Evolutionary conservation across 2,113 vertebrate genomes (phyloP).

Genomic region (Protobothrops flavoviridis): DNA sequence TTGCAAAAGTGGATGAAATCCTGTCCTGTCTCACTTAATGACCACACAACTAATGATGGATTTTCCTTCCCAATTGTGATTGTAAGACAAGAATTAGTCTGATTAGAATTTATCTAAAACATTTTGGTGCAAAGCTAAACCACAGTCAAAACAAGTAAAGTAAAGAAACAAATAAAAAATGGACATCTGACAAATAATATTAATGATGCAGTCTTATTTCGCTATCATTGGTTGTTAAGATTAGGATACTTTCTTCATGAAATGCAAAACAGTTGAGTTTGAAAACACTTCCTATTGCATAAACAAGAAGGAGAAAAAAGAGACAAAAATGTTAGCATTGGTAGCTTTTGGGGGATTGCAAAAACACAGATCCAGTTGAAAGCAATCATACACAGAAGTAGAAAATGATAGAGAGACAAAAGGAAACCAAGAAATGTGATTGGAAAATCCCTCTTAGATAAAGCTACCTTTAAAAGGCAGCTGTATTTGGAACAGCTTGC

Average conservation of each 20-base stretch:
- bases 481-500: not conserved
- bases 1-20: not conserved
- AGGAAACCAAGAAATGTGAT: not conserved
- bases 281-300: not conserved
- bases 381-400: not conserved
- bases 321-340: not conserved
- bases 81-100: not conserved
- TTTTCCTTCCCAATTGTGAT: not conserved
- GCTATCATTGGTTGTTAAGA: not conserved
- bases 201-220: slow-evolving; percentile 14
- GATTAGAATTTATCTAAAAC: not conserved
- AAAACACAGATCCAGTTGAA: not conserved
- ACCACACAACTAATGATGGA: not conserved
- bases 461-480: not conserved
- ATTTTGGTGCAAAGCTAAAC: slow-evolving; percentile 1
- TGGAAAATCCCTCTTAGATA: not conserved
- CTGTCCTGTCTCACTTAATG: not conserved
- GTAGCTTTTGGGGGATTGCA: slow-evolving; percentile 21
- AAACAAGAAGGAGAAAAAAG: not conserved
- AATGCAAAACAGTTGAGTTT: not conserved
- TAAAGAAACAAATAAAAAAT: not conserved
- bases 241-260: slow-evolving; percentile 8
- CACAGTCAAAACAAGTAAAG: not conserved
- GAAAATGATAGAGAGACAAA: not conserved
- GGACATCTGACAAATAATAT: not conserved